Percentiles rank a stretch among this genome's conserved stretches.
phyloP scores from a whole-genome alignment of 2,888 invertebrate genomes.

The Stenchaetothrips biformis region DNA sequence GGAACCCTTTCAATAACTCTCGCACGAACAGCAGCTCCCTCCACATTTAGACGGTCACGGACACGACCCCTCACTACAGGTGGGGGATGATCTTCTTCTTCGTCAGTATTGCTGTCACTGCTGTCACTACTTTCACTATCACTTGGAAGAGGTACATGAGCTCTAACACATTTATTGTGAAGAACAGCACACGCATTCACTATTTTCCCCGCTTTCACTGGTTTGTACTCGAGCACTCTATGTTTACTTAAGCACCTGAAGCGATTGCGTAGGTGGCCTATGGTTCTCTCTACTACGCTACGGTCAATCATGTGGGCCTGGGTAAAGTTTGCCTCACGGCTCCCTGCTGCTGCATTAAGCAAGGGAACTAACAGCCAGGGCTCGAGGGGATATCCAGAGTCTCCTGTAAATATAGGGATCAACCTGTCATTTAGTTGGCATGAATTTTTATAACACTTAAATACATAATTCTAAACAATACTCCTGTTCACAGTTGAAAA shows the following conservation, averaged over 20 bases:
- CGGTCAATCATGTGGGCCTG: conserved; percentile 34
- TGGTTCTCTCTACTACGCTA: conserved; percentile 37
- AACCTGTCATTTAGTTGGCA: too few species aligned
- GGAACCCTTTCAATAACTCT: too few species aligned
- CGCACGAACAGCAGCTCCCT: too few species aligned
- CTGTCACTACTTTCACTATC: too few species aligned
- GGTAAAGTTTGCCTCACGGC: conserved; percentile 36
- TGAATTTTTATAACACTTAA: too few species aligned
- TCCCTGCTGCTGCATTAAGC: conserved; percentile 34
- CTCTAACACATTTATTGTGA: conserved; percentile 34
- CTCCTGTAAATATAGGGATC: conserved; percentile 34
- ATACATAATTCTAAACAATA: too few species aligned
- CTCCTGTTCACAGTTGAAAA: too few species aligned
- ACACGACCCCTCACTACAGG: too few species aligned
- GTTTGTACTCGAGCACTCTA: conserved; percentile 38
- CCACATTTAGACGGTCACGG: too few species aligned
- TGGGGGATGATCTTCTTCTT: too few species aligned
- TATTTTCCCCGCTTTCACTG: conserved; percentile 38
- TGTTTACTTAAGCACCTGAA: conserved; percentile 39
- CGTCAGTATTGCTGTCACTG: too few species aligned
- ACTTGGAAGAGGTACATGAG: background rate
- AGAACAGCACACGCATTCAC: conserved; percentile 39
- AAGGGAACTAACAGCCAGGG: conserved; percentile 40
- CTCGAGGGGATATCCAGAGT: conserved; percentile 39
- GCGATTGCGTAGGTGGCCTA: conserved; percentile 38